Evolutionary conservation across 2,113 vertebrate genomes (phyloP).

Genomic region (Leiothrix lutea): DNA sequence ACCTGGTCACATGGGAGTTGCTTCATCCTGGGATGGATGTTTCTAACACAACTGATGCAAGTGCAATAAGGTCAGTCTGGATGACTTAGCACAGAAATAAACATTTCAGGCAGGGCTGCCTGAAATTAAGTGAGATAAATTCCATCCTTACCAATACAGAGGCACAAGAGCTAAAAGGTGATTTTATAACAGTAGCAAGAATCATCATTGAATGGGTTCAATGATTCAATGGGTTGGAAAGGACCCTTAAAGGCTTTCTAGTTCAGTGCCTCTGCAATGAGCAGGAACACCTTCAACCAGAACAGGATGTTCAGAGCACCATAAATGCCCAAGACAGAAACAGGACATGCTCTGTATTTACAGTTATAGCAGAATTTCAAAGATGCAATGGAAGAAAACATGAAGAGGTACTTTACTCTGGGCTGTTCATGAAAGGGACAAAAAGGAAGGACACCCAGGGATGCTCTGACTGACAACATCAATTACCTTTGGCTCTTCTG

Average conservation of each 20-base stretch:
- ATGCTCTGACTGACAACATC: background rate
- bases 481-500: background rate
- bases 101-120: background rate
- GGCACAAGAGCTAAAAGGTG: background rate
- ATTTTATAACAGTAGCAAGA: background rate
- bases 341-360: background rate
- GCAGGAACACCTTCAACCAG: background rate
- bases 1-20: accelerated
- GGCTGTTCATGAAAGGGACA: background rate
- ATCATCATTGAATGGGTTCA: background rate
- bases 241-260: background rate
- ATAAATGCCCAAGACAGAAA: background rate
- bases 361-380: background rate
- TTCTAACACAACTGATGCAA: background rate
- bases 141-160: background rate
- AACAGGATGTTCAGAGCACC: background rate
- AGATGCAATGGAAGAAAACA: background rate
- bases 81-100: background rate
- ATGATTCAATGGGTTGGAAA: background rate
- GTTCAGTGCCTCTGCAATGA: background rate
- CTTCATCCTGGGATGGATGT: background rate
- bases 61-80: background rate
- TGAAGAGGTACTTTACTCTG: background rate
- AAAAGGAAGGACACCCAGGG: background rate
- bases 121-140: background rate